A percentile compares a stretch with the other conserved stretches of the same genome.
Evolutionary conservation across 2,797 vertebrate genomes (phyloP).

Genomic region (Sebastes melanostomus): DNA sequence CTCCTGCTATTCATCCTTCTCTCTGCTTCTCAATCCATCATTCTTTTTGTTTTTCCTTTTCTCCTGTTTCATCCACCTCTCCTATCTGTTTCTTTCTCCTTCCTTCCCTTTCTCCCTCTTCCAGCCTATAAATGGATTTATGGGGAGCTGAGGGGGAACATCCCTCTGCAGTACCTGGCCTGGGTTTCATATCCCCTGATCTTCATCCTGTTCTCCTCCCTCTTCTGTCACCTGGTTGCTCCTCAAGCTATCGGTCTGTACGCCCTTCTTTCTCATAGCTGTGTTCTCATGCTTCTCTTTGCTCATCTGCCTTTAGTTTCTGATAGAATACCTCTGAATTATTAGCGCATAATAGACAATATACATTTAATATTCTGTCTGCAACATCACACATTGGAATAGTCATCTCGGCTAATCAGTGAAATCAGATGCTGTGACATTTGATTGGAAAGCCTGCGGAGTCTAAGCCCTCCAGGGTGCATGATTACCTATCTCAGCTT

Average conservation of each 20-base stretch:
- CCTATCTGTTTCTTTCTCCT: neutral
- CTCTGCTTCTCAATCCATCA: neutral
- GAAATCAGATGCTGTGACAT: neutral
- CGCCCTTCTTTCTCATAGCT: neutral
- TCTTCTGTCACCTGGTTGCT: constrained; percentile 93
- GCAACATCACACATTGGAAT: neutral
- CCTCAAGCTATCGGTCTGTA: constrained; percentile 94
- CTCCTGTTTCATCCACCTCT: neutral
- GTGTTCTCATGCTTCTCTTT: neutral
- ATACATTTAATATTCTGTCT: neutral
- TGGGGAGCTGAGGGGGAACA: constrained; percentile 81
- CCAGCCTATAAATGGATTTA: constrained; percentile 95
- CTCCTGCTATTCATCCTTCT: neutral
- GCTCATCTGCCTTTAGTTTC: neutral
- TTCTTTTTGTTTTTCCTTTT: neutral
- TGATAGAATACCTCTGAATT: neutral
- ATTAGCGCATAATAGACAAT: neutral
- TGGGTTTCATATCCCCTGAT: constrained; percentile 91
- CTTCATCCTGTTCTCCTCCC: constrained; percentile 92
- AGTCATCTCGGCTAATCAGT: neutral
- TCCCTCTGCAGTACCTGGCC: constrained; percentile 89
- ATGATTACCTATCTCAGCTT: neutral
- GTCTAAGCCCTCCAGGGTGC: neutral
- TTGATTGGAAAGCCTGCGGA: neutral
- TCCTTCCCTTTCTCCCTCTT: neutral